A percentile compares a stretch with the other conserved stretches of the same genome.
phyloP scores from a whole-genome alignment of 2,797 vertebrate species.

The Cyprinodon diabolis region DNA sequence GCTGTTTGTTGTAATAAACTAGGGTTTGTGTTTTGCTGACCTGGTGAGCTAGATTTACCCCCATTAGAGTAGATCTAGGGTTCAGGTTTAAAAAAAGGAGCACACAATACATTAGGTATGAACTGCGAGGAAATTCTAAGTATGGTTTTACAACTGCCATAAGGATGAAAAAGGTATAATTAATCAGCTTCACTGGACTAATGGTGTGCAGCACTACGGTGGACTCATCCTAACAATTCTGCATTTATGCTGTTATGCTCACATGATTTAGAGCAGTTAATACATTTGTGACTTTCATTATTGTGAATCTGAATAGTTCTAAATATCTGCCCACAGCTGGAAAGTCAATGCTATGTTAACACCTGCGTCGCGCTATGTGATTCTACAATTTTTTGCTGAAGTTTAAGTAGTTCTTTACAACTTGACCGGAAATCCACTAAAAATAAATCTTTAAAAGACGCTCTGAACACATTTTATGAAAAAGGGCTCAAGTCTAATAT shows the following conservation, averaged over 20 bases:
- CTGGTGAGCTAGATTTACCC: background rate
- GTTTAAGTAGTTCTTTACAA: background rate
- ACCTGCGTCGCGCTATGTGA: no score
- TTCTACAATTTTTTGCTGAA: background rate
- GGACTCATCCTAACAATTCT: background rate
- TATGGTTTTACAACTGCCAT: background rate
- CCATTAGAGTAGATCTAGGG: background rate
- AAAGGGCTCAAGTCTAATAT: no score
- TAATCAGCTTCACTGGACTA: background rate
- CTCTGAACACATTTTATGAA: no score
- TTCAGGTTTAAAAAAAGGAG: background rate
- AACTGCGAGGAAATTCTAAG: background rate
- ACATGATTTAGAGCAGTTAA: background rate
- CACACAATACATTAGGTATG: background rate
- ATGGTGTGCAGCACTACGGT: background rate
- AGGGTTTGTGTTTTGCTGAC: background rate
- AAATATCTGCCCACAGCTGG: background rate
- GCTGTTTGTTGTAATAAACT: background rate
- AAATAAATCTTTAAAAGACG: background rate
- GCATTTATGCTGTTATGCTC: background rate
- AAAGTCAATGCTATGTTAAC: background rate
- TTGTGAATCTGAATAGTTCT: background rate
- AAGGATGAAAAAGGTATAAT: background rate
- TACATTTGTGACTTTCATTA: background rate
- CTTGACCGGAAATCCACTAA: background rate